Percentiles rank a stretch among this genome's conserved stretches.
Conservation (phyloP, 2,113 vertebrate genomes). For the Saguinus midas region DNA sequence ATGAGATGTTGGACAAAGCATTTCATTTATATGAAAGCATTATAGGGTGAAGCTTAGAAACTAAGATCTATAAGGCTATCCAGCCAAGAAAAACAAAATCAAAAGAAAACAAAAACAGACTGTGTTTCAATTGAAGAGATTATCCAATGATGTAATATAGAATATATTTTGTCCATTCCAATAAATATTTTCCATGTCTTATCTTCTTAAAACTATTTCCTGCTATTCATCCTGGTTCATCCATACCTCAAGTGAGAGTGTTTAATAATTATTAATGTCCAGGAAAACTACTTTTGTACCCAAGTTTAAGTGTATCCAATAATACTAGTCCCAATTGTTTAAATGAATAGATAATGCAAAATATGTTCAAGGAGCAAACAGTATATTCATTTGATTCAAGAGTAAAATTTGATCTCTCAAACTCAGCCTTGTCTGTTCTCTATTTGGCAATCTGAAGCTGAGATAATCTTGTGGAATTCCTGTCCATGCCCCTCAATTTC, state of each 20-base stretch:
- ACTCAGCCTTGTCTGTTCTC: not conserved
- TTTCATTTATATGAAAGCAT: not conserved
- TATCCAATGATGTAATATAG: not conserved
- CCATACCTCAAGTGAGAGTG: not conserved
- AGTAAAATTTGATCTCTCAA: constrained; percentile 41
- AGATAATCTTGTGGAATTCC: not conserved
- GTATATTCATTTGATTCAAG: not conserved
- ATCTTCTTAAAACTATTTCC: not conserved
- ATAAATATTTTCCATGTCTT: not conserved
- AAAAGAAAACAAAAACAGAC: not conserved
- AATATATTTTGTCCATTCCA: not conserved
- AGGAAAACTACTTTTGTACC: not conserved
- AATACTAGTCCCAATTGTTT: constrained; percentile 29
- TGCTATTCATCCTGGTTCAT: not conserved
- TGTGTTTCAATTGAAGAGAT: not conserved
- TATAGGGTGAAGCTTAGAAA: not conserved
- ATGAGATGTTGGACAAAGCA: not conserved
- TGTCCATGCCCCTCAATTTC: not conserved
- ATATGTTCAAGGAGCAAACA: constrained; percentile 48
- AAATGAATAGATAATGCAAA: constrained; percentile 45
- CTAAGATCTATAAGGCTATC: not conserved
- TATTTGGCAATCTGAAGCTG: not conserved
- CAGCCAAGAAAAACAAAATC: not conserved
- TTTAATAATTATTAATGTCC: constrained; percentile 1
- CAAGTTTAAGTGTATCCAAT: constrained; percentile 30